Evolutionary conservation across 2,888 invertebrate species (phyloP), one percentile per base, ranked within the genome.

Genomic region (Cephus rjabovi): DNA sequence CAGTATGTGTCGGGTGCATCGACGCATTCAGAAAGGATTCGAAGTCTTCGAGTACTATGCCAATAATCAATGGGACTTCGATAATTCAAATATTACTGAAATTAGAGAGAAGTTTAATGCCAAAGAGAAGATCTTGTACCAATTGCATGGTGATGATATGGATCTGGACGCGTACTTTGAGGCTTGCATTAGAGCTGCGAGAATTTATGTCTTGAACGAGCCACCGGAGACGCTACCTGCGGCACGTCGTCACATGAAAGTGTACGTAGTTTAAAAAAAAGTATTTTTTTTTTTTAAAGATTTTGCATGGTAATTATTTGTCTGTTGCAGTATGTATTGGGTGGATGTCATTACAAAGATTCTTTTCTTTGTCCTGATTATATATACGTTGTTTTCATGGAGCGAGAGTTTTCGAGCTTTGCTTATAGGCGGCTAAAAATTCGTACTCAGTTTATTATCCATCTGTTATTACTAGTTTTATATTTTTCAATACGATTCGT

Each of bases 41-140:
- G 96, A 97, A 87, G 96, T 97, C 0, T 96, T 98, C 87, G 97
- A 97, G 88, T 98, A 97, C 90, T 98, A 98, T 92, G 97, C 98
- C 0, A 97, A 96, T 89, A 96, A 97, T 89, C 97, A 97, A 81
- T 98, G 98, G 98, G 96, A 96, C 87, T 97, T 97, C 90, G 95
- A 95, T 73, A 97, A 96, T 33, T 93, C 95, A 75, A 94, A 94
- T 81, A 93, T 95, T 0, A 91, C 94, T 12, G 89, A 92, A 11
- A 84, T 96, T 0, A 92, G 96, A 40, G 89, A 92, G 3, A 89
- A 92, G 9, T 92, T 97, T 83, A 97, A 96, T 87, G 92, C 93
- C 0, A 92, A 92, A 78, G 97, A 97, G 89, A 92, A 93, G 73
- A 84, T 92, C 6, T 94, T 93, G 56, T 97, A 96, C 87, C 95